These are phyloP conservation scores for Thumatha senex DNA, from an alignment of 2,888 invertebrate species.

Conservation along the genomic window DNA sequence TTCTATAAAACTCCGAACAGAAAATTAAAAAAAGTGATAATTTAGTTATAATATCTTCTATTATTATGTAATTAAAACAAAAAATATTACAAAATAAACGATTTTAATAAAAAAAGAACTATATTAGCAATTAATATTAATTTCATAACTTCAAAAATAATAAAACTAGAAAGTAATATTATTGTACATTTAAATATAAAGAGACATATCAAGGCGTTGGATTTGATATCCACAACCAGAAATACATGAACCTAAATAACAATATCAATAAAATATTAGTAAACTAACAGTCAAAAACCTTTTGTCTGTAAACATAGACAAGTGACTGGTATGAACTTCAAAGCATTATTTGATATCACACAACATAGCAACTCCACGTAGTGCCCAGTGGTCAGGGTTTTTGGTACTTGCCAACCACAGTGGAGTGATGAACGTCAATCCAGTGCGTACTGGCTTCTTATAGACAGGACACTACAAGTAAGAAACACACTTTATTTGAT, in stretches of 20 bases:
- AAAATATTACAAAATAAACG: neutral
- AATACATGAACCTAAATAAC: neutral
- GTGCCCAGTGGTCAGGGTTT: conserved; percentile 92
- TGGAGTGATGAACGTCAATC: conserved; percentile 90
- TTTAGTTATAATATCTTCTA: no score
- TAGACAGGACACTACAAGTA: conserved; percentile 91
- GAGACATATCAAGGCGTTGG: neutral
- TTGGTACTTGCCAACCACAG: conserved; percentile 86
- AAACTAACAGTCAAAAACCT: neutral
- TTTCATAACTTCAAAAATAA: neutral
- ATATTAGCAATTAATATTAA: neutral
- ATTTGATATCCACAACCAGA: no score
- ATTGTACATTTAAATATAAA: neutral
- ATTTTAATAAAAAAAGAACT: neutral
- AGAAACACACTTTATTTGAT: neutral
- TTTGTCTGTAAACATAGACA: no score
- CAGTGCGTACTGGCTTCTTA: conserved; percentile 93
- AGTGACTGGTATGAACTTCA: neutral
- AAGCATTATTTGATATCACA: conserved; percentile 90
- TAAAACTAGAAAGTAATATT: neutral
- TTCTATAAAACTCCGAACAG: no score
- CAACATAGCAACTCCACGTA: conserved; percentile 93
- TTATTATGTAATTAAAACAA: neutral
- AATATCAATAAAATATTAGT: neutral
- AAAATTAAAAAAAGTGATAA: no score